A percentile compares a stretch with the other conserved stretches of the same genome.
Evolutionary conservation across 2,888 invertebrate species (phyloP).

Genomic region (Athalia circularis): DNA sequence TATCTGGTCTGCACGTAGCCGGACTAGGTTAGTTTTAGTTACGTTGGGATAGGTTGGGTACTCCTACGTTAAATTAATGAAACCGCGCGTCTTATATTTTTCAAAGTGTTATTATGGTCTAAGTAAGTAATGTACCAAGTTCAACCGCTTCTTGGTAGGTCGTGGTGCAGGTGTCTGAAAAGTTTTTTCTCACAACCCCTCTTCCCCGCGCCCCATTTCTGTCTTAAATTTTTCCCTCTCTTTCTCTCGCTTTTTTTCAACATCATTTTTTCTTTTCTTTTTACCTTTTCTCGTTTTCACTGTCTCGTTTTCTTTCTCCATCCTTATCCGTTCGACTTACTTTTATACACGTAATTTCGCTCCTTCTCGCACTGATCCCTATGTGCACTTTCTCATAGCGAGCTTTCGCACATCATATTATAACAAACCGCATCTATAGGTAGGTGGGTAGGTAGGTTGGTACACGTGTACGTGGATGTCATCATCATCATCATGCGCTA

Average conservation of each 20-base stretch:
- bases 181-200: conserved; percentile 29
- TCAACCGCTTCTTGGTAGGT: conserved; percentile 13
- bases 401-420: too few relatives aligned
- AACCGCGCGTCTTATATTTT: conserved; percentile 30
- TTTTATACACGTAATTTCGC: too few relatives aligned
- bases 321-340: too few relatives aligned
- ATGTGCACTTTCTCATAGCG: too few relatives aligned
- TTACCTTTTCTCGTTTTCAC: too few relatives aligned
- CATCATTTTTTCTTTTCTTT: too few relatives aligned
- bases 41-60: background rate
- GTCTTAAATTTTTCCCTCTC: background rate
- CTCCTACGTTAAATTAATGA: conserved; percentile 31
- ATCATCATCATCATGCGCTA: too few relatives aligned
- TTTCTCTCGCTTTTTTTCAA: background rate
- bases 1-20: background rate
- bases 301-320: too few relatives aligned
- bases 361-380: too few relatives aligned
- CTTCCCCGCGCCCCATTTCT: background rate
- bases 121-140: conserved; percentile 41
- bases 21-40: background rate
- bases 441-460: too few relatives aligned
- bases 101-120: conserved; percentile 39
- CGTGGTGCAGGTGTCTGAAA: conserved; percentile 6
- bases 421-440: too few relatives aligned
- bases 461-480: too few relatives aligned